phyloP scores from a whole-genome alignment of 2,797 vertebrate species.

The Leptoclinus maculatus region DNA sequence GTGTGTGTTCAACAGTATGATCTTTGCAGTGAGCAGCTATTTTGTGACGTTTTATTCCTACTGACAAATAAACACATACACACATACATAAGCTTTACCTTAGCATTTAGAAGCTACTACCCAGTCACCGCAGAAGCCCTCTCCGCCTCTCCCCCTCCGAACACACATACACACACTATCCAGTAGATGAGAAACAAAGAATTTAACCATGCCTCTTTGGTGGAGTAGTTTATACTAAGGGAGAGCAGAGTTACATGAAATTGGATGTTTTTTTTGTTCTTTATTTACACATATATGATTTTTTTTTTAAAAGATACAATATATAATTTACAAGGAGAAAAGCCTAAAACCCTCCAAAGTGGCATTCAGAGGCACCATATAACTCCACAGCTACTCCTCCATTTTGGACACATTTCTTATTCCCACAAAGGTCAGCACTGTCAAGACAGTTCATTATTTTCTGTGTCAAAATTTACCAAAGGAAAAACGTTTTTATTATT shows the following conservation, averaged over 20 bases:
- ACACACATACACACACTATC: background rate
- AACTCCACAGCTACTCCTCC: background rate
- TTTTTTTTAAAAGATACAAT: background rate
- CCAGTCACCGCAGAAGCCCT: background rate
- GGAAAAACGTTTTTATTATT: background rate
- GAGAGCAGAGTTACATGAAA: background rate
- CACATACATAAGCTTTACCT: slow-evolving; percentile 10
- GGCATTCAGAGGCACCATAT: background rate
- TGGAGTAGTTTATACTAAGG: background rate
- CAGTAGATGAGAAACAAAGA: background rate
- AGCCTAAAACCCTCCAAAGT: background rate
- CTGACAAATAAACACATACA: background rate
- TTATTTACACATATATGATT: background rate
- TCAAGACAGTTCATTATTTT: background rate
- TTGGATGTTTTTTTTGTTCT: background rate
- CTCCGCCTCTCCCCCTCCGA: background rate
- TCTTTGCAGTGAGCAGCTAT: slow-evolving; percentile 27
- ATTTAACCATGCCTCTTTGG: background rate
- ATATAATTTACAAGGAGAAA: background rate
- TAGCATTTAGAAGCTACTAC: slow-evolving; percentile 26
- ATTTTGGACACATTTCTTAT: background rate
- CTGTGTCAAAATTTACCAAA: background rate
- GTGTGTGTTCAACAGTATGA: background rate
- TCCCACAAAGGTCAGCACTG: background rate
- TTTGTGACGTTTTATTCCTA: background rate